phyloP scores from a whole-genome alignment of 2,113 vertebrate genomes.

The Callospermophilus lateralis region DNA sequence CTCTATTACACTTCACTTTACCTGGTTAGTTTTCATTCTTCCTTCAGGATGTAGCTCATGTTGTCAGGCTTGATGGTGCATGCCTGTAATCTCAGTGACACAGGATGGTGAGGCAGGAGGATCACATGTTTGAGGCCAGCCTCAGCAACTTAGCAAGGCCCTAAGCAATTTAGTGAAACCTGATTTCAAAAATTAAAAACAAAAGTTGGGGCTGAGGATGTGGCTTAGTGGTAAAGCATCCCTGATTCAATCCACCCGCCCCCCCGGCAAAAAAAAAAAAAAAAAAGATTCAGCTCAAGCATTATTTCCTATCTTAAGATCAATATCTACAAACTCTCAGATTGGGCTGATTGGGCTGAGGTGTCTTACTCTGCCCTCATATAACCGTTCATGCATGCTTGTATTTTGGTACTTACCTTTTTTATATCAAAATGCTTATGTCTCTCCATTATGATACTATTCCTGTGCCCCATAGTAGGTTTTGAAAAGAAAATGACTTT shows the following conservation, averaged over 20 bases:
- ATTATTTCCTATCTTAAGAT: not conserved
- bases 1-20: not conserved
- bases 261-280: no score
- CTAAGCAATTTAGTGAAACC: no score
- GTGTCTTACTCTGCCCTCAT: not conserved
- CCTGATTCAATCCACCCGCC: no score
- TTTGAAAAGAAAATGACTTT: not conserved
- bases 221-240: no score
- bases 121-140: no score
- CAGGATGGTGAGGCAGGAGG: no score
- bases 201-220: no score
- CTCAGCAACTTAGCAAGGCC: no score
- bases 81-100: no score
- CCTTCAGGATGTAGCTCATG: not conserved
- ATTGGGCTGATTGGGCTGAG: not conserved
- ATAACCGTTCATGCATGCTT: not conserved
- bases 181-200: no score
- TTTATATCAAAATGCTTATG: conserved; percentile 39
- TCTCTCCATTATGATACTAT: not conserved
- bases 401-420: conserved; percentile 6
- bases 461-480: not conserved
- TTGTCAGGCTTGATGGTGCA: no score
- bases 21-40: not conserved
- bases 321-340: not conserved
- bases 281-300: not conserved